phyloP scores from a whole-genome alignment of 2,113 vertebrate species.

The Noctilio leporinus region DNA sequence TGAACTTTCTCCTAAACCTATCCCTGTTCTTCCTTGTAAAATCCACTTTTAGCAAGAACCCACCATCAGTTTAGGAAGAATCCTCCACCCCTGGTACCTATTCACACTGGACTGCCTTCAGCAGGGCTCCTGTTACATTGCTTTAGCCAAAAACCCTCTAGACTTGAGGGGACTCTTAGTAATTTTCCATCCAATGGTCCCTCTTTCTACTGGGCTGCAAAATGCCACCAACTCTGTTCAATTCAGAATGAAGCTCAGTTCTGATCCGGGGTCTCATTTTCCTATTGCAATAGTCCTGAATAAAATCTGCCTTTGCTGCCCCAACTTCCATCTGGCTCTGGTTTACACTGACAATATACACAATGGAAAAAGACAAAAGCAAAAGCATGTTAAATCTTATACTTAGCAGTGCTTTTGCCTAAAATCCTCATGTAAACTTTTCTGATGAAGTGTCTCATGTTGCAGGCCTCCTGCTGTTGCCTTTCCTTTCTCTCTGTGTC shows the following conservation, averaged over 20 bases:
- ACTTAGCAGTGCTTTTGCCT: background rate
- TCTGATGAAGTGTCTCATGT: background rate
- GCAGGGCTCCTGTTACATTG: background rate
- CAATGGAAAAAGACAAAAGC: background rate
- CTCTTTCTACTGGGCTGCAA: background rate
- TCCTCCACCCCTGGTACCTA: background rate
- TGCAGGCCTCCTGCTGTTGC: rapidly evolving
- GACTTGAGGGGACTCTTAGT: background rate
- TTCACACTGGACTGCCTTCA: background rate
- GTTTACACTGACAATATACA: background rate
- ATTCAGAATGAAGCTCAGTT: background rate
- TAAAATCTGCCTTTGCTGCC: background rate
- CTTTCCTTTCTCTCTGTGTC: too few relatives aligned
- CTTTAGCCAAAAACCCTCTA: background rate
- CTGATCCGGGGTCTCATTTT: background rate
- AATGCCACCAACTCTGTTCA: background rate
- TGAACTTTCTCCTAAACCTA: background rate
- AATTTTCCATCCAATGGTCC: background rate
- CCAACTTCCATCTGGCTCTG: background rate
- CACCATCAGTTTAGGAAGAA: background rate
- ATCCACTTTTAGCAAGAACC: background rate
- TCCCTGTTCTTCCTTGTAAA: background rate
- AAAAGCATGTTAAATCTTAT: background rate
- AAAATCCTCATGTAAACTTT: background rate
- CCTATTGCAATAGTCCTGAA: background rate